Evolutionary conservation across 2,797 vertebrate genomes (phyloP).

Genomic region (Gallinago stenura): DNA sequence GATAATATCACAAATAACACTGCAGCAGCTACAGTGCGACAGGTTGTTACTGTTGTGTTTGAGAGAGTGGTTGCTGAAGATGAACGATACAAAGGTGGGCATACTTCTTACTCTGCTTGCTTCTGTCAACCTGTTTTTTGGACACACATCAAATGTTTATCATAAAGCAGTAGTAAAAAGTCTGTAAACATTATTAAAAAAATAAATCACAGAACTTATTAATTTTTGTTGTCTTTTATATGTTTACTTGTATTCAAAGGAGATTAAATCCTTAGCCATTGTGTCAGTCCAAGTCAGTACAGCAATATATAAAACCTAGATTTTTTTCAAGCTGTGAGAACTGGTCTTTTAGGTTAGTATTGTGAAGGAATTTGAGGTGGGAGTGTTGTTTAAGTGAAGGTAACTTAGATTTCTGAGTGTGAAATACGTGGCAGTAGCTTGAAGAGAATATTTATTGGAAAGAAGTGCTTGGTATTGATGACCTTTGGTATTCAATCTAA

Average conservation of each 20-base stretch:
- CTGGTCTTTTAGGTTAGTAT: background rate
- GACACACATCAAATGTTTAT: background rate
- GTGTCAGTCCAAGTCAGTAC: background rate
- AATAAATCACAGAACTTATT: background rate
- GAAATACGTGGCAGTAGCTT: background rate
- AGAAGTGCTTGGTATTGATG: background rate
- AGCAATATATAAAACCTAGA: background rate
- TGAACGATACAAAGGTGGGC: constrained; percentile 90
- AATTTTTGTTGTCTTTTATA: background rate
- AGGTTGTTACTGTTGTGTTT: constrained; percentile 98
- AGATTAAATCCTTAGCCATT: background rate
- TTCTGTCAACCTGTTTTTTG: background rate
- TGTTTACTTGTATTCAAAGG: background rate
- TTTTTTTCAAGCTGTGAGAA: background rate
- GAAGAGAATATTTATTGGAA: background rate
- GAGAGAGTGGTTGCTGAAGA: constrained; percentile 99
- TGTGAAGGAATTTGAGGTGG: background rate
- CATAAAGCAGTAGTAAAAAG: background rate
- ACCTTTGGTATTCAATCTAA: background rate
- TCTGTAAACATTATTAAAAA: background rate
- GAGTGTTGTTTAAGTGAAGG: background rate
- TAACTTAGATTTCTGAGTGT: background rate
- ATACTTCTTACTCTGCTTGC: background rate
- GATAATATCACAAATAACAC: constrained; percentile 99
- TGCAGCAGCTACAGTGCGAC: constrained; percentile 94